phyloP scores from a whole-genome alignment of 2,797 vertebrate genomes.

The Poecilia velifera region DNA sequence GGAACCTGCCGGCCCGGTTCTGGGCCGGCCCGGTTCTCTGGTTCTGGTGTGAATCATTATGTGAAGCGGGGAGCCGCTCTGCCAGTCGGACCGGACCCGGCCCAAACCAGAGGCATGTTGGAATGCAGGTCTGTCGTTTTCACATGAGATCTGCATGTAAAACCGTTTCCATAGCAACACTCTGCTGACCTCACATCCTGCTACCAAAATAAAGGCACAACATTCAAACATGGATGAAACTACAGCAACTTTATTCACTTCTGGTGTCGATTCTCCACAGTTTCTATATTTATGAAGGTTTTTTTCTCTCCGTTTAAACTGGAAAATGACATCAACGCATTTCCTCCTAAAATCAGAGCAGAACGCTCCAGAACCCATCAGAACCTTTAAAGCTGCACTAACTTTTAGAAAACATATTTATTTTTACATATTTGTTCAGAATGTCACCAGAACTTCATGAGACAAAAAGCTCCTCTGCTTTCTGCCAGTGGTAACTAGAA shows the following conservation, averaged over 20 bases:
- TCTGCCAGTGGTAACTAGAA: too few relatives aligned
- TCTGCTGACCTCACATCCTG: too few relatives aligned
- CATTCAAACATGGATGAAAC: background rate
- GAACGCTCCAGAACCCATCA: too few relatives aligned
- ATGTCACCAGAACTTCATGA: too few relatives aligned
- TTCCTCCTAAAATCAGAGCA: too few relatives aligned
- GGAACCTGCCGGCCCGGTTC: background rate
- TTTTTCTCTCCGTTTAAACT: background rate
- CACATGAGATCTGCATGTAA: slow-evolving; percentile 16
- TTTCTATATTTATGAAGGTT: background rate
- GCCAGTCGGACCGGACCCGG: background rate
- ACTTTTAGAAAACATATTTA: too few relatives aligned
- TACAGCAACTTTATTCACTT: background rate
- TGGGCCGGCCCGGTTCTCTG: background rate
- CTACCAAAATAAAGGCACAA: background rate
- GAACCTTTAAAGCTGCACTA: too few relatives aligned
- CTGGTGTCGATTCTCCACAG: background rate
- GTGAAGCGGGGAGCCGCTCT: background rate
- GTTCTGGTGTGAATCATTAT: background rate
- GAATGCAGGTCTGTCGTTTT: slow-evolving; percentile 22
- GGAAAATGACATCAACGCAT: background rate
- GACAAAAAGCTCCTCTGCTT: too few relatives aligned
- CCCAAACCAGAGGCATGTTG: background rate
- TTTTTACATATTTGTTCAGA: too few relatives aligned
- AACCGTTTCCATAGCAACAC: too few relatives aligned